These are phyloP conservation scores for Malacosoma neustria DNA, from an alignment of 2,888 invertebrate genomes.

Conservation along the genomic window DNA sequence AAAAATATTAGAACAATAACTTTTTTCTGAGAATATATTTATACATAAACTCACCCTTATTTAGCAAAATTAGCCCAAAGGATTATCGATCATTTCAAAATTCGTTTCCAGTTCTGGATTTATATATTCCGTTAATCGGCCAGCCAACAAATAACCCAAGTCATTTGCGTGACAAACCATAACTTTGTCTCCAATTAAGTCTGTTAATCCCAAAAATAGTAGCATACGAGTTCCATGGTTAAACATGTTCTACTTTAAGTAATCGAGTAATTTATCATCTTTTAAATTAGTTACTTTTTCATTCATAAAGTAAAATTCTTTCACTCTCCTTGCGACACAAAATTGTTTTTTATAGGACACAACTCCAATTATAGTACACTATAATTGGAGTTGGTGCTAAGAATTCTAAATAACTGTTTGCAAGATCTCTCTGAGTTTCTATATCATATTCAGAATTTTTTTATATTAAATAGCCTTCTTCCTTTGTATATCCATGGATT, in stretches of 20 bases:
- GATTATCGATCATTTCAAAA: conserved; percentile 6
- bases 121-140: conserved; percentile 7
- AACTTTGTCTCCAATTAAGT: conserved; percentile 19
- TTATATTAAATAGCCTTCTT: background rate
- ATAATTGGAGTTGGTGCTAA: background rate
- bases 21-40: too few relatives aligned
- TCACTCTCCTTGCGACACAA: background rate
- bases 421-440: background rate
- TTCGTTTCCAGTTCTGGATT: background rate
- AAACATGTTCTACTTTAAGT: conserved; percentile 18
- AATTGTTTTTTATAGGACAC: background rate
- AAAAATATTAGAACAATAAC: too few relatives aligned
- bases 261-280: conserved; percentile 18
- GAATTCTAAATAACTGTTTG: background rate
- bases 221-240: conserved; percentile 22
- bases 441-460: background rate
- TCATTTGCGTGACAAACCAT: conserved; percentile 36
- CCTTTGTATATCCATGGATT: background rate
- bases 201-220: conserved; percentile 4
- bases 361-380: too few relatives aligned
- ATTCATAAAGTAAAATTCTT: background rate
- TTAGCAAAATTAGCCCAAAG: conserved; percentile 10
- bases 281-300: background rate
- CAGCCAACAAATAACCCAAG: conserved; percentile 29
- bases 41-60: conserved; percentile 7